Base-by-base conservation (phyloP, 1,140 invertebrate genomes). In the Potamilus streckersoni region DNA sequence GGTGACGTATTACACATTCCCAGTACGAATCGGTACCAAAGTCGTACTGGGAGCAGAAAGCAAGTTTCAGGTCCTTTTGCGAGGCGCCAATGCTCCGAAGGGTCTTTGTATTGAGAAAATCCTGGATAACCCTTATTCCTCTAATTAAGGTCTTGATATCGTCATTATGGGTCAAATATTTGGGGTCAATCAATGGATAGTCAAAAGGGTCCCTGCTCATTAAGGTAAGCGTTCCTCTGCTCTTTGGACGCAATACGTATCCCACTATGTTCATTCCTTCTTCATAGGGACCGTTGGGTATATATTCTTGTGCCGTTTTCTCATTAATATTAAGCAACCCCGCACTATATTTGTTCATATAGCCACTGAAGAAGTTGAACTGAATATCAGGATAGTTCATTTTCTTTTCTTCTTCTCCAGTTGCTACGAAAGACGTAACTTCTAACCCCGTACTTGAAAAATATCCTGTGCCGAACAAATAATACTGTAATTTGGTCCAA, bases 121-220 rank as follows among this genome's bases (percentile, higher is more conserved):
- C 65, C 57, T 74, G 66, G 61, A 63, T 69, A 8, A 70, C 23
- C 2, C 71, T 57, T 57, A 78, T 63, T 12, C 69, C 78, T 76
- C 59, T 23, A 12, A 69, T 19, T 15, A 61, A 73, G 16, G 69
- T 64, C 8, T 78, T 68, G n/a, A 79, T 61, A 69, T 83, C 82
- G 61, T 76, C 63, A 19, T 71, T 69, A 64, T 84, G 62, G n/a
- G 71, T 80, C 38, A 78, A 82, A 80, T 83, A 91, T 38, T 82
- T 82, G 0, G 97, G 96, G 86, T 96, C 94, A 20, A 98, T 95
- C 2, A 94, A 91, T 0, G 96, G 96, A 78, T 94, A 92, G 5
- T 94, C 92, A n/a, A 94, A 92, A 0, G 97, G 96, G 88, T 98
- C 94, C 31, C 90, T 91, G 49, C 66, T 79, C 83, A 87, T 76